Conservation (phyloP, 2,888 invertebrate species). For the Diloba caeruleocephala region DNA sequence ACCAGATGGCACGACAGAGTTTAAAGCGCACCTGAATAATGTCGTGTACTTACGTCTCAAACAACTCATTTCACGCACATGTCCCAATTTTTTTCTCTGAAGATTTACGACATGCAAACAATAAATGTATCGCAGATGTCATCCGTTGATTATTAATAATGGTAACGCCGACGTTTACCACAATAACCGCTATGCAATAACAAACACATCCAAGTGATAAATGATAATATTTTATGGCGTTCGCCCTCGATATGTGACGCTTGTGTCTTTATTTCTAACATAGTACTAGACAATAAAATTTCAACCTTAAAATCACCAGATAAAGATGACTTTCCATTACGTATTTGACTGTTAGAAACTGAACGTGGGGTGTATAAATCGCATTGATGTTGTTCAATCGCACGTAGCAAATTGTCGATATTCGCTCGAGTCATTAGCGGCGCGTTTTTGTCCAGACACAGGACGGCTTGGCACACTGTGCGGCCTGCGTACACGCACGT, state of each 20-base stretch:
- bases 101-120: constrained; percentile 68
- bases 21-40: constrained; percentile 22
- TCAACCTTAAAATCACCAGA: constrained; percentile 13
- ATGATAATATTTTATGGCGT: constrained; percentile 86
- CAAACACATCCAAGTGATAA: constrained; percentile 86
- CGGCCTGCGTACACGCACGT: constrained; percentile 63
- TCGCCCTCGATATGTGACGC: constrained; percentile 80
- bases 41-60: constrained; percentile 28
- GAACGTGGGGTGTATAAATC: constrained; percentile 76
- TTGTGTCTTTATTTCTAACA: constrained; percentile 80
- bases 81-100: constrained; percentile 53
- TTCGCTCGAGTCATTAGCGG: constrained; percentile 79
- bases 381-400: constrained; percentile 87
- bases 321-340: constrained; percentile 44
- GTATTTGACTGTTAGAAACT: constrained; percentile 61
- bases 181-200: constrained; percentile 83
- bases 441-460: constrained; percentile 69
- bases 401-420: constrained; percentile 87
- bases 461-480: constrained; percentile 62
- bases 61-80: constrained; percentile 60
- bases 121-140: constrained; percentile 81
- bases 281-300: constrained; percentile 42
- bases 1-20: not conserved
- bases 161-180: constrained; percentile 85
- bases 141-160: constrained; percentile 79